Percentiles rank a stretch among this genome's conserved stretches.
Conservation (phyloP, 92 coral and sea anemone species). For the Metridium senile region DNA sequence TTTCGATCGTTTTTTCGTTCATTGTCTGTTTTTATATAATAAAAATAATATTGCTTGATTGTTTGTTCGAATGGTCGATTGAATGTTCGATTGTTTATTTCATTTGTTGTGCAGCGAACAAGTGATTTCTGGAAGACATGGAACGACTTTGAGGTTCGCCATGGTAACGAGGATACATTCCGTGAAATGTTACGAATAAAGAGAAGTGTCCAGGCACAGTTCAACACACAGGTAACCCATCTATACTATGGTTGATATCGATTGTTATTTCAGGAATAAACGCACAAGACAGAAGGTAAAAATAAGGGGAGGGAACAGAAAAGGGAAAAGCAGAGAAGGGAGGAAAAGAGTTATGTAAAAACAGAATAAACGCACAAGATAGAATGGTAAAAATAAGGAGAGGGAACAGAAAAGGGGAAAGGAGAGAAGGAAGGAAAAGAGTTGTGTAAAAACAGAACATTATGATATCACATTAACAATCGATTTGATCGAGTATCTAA, state of each 20-base stretch:
- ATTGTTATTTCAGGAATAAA: too few relatives aligned
- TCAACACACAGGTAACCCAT: constrained; percentile 88
- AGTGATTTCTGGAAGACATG: constrained; percentile 96
- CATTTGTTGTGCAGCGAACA: constrained; percentile 62
- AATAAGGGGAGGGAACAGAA: neutral
- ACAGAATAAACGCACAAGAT: too few relatives aligned
- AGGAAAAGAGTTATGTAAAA: too few relatives aligned
- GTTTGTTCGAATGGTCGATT: too few relatives aligned
- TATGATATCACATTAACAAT: too few relatives aligned
- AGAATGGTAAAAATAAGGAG: too few relatives aligned
- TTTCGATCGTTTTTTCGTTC: neutral
- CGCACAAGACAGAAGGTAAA: neutral
- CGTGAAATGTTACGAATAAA: constrained; percentile 98
- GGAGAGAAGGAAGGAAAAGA: too few relatives aligned
- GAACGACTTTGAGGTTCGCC: constrained; percentile 99
- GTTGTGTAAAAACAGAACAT: too few relatives aligned
- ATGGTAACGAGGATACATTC: constrained; percentile 99
- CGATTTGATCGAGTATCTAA: neutral
- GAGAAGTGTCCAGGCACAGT: constrained; percentile 97
- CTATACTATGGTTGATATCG: too few relatives aligned
- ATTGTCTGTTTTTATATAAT: too few relatives aligned
- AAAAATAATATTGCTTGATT: too few relatives aligned
- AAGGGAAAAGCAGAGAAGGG: neutral
- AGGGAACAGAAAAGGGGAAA: too few relatives aligned
- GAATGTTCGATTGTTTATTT: neutral